Percentiles rank a stretch among this genome's conserved stretches.
These are phyloP conservation scores for Atlantisia rogersi DNA, from an alignment of 2,113 vertebrate species.

Conservation along the genomic window DNA sequence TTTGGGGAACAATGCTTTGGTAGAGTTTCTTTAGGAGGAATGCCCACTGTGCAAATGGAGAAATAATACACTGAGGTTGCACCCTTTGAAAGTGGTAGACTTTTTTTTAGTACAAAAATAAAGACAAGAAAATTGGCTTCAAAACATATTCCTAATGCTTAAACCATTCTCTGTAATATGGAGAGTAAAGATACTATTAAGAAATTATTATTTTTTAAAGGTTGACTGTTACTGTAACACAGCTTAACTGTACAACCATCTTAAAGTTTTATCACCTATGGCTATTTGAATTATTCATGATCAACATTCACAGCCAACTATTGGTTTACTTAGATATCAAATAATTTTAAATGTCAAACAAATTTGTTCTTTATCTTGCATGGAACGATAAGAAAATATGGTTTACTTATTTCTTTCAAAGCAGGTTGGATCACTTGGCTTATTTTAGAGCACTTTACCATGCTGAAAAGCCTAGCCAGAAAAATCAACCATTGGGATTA, in stretches of 20 bases:
- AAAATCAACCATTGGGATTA: background rate
- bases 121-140: conserved; percentile 2
- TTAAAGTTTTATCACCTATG: background rate
- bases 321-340: background rate
- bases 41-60: background rate
- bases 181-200: conserved; percentile 8
- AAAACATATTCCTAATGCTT: conserved; percentile 22
- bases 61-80: background rate
- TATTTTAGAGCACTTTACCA: background rate
- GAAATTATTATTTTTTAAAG: background rate
- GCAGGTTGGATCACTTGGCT: background rate
- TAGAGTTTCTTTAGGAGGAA: background rate
- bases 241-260: background rate
- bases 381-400: background rate
- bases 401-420: background rate
- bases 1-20: background rate
- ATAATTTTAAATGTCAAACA: background rate
- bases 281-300: background rate
- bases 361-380: background rate
- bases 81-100: background rate
- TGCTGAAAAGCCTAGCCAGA: background rate
- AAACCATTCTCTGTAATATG: background rate
- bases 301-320: background rate
- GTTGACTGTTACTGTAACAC: background rate
- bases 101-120: background rate